Percentiles rank a stretch among this genome's conserved stretches.
These are phyloP conservation scores for Apomyelois bistriatella DNA, from an alignment of 2,888 invertebrate species.

Conservation along the genomic window DNA sequence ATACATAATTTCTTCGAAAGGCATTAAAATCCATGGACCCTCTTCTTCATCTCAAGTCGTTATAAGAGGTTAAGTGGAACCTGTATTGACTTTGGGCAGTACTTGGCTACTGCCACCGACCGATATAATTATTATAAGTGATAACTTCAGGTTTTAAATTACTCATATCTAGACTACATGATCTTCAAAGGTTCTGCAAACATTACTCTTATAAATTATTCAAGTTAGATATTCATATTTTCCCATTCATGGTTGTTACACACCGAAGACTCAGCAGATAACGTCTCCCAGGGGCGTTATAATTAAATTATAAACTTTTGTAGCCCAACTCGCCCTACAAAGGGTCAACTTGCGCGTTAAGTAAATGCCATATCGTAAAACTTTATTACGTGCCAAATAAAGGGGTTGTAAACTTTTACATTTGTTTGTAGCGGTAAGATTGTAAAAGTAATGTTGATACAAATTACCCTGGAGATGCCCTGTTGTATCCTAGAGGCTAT, in stretches of 20 bases:
- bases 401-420: constrained; percentile 72
- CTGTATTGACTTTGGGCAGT: too few species aligned
- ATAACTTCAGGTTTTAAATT: too few species aligned
- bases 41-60: too few species aligned
- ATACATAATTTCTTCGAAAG: too few species aligned
- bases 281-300: constrained; percentile 68
- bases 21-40: too few species aligned
- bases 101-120: too few species aligned
- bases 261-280: constrained; percentile 40
- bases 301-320: constrained; percentile 79
- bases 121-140: too few species aligned
- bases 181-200: neutral
- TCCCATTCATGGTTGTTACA: constrained; percentile 21
- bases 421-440: constrained; percentile 56
- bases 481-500: constrained; percentile 9
- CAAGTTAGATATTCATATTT: constrained; percentile 10
- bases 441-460: constrained; percentile 50
- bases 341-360: constrained; percentile 72
- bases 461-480: constrained; percentile 27
- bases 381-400: constrained; percentile 76
- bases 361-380: constrained; percentile 74
- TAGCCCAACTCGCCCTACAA: constrained; percentile 38
- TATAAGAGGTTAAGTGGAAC: too few species aligned
- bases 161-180: too few species aligned
- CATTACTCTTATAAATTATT: neutral